Base-by-base conservation (phyloP, 2,888 invertebrate genomes). In the Schizotus pectinicornis region DNA sequence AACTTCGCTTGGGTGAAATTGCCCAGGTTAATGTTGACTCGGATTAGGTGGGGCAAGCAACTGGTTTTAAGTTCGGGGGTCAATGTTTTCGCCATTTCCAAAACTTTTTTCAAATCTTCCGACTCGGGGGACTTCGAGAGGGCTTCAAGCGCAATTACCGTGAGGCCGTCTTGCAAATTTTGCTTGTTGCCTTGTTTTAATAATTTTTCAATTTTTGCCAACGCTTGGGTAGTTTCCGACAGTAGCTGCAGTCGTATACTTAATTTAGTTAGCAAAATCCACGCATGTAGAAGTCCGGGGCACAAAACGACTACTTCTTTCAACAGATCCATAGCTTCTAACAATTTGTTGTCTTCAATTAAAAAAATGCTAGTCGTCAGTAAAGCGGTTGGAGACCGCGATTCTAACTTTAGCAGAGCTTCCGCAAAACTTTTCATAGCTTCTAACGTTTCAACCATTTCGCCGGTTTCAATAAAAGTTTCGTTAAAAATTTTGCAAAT, bases 401-500 rank as follows among this genome's bases (percentile, higher is more conserved):
- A 75, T 68, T 89, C 84, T 5, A 87, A 75, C 47, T 81, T 74
- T 48, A 85, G 76, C 3, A 91, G 79, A 58, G 77, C 75, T 41
- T 84, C 79, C 47, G 82, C 80, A 73, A 85, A 82, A 36, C 77
- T 69, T 52, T 83, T 80, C 62, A 88, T 81, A 32, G 70, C 63
- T 42, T 80, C 75, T 42, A 59, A 59, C 49, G 63, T 53, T 53
- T 64, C 59, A 43, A 53, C 32, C 43, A 69, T 37, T 35, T 56
- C 12, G 45, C 63, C 74, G 57, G 65, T 76, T 71, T 72, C 80
- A 53, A 70, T 73, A 58, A 61, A 72, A 52, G 59, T 60, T 68
- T 87, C 85, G 56, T 82, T 82, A 69, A 82, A 86, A 0, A 83
- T 78, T 69, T 83, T 84, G 68, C 88, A 88, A 54, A 87, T 82